Conservation (phyloP, 2,888 invertebrate species). For the Calliopum simillimum region DNA sequence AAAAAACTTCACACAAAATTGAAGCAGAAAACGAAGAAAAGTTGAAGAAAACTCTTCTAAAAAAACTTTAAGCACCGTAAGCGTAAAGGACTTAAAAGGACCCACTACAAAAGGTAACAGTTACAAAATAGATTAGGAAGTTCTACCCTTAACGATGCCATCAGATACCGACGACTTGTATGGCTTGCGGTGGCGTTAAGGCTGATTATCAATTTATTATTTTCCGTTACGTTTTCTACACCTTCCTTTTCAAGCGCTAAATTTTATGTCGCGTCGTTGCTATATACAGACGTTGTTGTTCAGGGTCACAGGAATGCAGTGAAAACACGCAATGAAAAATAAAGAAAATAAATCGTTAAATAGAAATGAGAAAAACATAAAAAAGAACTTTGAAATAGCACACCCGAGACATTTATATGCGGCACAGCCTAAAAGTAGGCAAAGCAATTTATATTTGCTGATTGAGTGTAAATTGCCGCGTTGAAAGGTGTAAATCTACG, state of each 20-base stretch:
- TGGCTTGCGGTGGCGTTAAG: slow-evolving; percentile 17
- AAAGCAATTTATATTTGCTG: slow-evolving; percentile 49
- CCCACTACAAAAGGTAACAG: slow-evolving; percentile 37
- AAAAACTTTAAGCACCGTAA: neutral
- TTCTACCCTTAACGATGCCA: slow-evolving; percentile 46
- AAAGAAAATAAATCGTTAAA: slow-evolving; percentile 36
- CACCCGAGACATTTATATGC: neutral
- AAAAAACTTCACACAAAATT: slow-evolving; percentile 5
- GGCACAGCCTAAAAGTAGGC: slow-evolving; percentile 40
- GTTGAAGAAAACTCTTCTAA: neutral
- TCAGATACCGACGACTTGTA: slow-evolving; percentile 26
- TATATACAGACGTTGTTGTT: neutral
- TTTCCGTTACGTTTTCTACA: slow-evolving; percentile 22
- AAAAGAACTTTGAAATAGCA: neutral
- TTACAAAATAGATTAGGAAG: slow-evolving; percentile 40
- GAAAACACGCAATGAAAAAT: slow-evolving; percentile 15
- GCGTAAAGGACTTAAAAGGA: neutral
- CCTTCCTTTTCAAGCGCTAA: slow-evolving; percentile 31
- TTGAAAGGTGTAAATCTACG: slow-evolving; percentile 42
- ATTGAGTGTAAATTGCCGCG: slow-evolving; percentile 56
- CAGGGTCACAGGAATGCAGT: neutral
- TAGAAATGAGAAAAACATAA: neutral
- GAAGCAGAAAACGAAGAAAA: neutral
- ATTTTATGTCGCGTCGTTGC: no score
- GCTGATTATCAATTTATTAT: slow-evolving; percentile 53